Evolutionary conservation across 1,140 invertebrate species (phyloP), one percentile per base, ranked within the genome.

Genomic region (Drosophila guanche): DNA sequence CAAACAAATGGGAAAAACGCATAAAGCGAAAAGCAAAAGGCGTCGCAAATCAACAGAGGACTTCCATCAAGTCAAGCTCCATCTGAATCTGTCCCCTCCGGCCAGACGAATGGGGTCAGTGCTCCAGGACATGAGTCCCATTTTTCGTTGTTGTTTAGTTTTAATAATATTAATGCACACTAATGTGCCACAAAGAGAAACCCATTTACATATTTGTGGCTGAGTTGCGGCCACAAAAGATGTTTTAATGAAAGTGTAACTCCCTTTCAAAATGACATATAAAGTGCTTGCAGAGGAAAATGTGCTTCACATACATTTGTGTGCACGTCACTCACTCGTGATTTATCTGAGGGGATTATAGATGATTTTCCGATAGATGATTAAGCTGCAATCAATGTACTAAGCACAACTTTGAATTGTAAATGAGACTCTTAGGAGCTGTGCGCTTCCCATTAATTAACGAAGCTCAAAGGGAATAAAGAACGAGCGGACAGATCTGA

Each of bases 1-100:
- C 81, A 85, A 80, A 86, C 81, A 85, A 86, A 79, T 84, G 71
- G 54, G 62, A 46, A 57, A 56, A 75, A 53, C 40, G 55, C 62
- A 76, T 68, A 76, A 75, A 75, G 72, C 58, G 55, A 84, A 69
- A 62, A 41, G 70, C 69, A 78, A 60, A 77, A 83, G 59, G 69
- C 63, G 73, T 66, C 61, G 55, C 76, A 79, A 79, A 74, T 79
- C 69, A 79, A 46, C 69, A 80, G 53, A 63, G 42, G 62, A 55
- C 53, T 65, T 71, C 55, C 76, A 69, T 75, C 73, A 69, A 69
- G 50, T 56, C 25, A 56, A 27, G 62, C 66, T 54, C 65, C 12
- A 53, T 56, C 68, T 68, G 50, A 55, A 22, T 43, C 20, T 43
- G 68, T 51, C 29, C 59, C 40, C 47, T 25, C 46, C 43, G 56